Conservation (phyloP, 2,113 vertebrate genomes). For the Prunella himalayana region DNA sequence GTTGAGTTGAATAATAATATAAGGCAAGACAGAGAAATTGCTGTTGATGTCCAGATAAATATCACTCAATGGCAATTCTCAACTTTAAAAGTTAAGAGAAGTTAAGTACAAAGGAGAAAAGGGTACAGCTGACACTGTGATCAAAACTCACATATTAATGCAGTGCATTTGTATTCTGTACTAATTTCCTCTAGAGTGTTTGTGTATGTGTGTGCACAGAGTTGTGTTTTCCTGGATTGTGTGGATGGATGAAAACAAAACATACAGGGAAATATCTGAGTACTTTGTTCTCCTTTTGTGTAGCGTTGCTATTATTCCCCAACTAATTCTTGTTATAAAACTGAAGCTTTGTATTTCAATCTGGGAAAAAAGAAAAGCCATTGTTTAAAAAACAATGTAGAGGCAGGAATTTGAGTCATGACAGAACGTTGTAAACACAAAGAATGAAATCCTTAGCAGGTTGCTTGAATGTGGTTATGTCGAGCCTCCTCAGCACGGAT, state of each 20-base stretch:
- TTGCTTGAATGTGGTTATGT: neutral
- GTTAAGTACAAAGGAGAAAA: neutral
- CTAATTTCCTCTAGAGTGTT: neutral
- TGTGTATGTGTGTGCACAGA: neutral
- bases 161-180: neutral
- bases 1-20: neutral
- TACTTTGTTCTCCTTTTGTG: neutral
- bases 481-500: neutral
- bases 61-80: neutral
- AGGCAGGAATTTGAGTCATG: neutral
- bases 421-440: neutral
- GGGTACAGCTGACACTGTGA: neutral
- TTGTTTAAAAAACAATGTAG: slow-evolving; percentile 6
- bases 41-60: neutral
- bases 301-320: neutral
- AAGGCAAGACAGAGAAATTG: neutral
- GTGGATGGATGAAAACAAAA: neutral
- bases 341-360: neutral
- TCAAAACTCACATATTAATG: neutral
- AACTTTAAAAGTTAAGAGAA: neutral
- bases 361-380: neutral
- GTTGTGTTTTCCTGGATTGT: neutral
- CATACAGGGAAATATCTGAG: neutral
- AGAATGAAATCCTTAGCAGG: neutral
- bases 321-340: neutral